Evolutionary conservation across 2,888 invertebrate species (phyloP), one percentile per base, ranked within the genome.

Genomic region (Dyspetes luteomarginatus): DNA sequence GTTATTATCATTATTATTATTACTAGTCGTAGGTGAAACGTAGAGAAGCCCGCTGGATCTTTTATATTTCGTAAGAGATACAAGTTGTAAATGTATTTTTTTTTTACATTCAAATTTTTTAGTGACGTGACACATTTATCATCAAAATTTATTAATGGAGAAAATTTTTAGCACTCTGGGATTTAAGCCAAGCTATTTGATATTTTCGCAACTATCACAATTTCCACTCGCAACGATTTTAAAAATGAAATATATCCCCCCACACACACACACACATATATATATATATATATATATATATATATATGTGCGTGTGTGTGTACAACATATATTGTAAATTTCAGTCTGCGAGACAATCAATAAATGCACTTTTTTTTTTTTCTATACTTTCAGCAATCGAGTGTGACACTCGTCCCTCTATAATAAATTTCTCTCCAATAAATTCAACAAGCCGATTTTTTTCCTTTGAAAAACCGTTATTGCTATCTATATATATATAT

Each of bases 341-440:
- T 76, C 69, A 71, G 62, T 76, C 67, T 67, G 76, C 72, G 45
- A 50, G 76, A 72, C 30, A 62, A 75, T 19, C 67, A 41, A 68
- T 62, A 19, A 60, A 60, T 24, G 24, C 0, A 55, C n/a, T 52
- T 19, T 41, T 45, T 45, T 22, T 26, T 45, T 45, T 30, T 19
- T n/a, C 65, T 43, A 41, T 67, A 68, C 67, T 75, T 68, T 52
- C 41, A 65, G 15, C 64, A 7, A 4, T 26, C 41, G 58, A 67
- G 48, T 50, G 12, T 43, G 24, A 12, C 1, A 41, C 62, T 52
- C 60, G 15, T 58, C 30, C 36, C 41, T 52, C 28, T 60, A 60
- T 48, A 48, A 17, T 56, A n/a, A 56, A 17, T 52, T 72, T 43
- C 15, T 52, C 22, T 26, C 58, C 41, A 28, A 52, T 24, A 24